Base-by-base conservation (phyloP, 1,140 invertebrate species). In the Drosophila navojoa region DNA sequence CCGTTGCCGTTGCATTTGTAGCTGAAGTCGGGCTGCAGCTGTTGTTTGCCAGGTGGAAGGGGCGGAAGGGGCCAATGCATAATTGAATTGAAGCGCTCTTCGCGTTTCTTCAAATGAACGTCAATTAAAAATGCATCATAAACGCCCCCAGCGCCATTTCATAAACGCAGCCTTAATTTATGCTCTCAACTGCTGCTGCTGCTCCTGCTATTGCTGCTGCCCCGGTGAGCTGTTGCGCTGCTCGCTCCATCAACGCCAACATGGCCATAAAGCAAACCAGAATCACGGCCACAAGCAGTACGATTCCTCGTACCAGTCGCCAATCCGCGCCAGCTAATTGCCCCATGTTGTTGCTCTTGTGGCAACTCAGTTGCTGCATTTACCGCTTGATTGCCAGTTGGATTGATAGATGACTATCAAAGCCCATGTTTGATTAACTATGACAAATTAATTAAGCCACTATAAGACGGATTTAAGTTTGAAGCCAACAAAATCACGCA, bases 101-200 rank as follows among this genome's bases (percentile, higher is more conserved):
- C 73, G 81, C 84, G 58, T 87, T 87, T 89, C 82, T 89, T 80
- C 84, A 89, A 89, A 89, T 90, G 80, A 84, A 84, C 80, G 85
- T 77, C 84, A 89, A 89, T 89, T 89, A 89, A 89, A 89, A 89
- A 84, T 89, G 84, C 84, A 89, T 90, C 77, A 80, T 90, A 89
- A 84, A 78, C 85, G 80, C 84, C 84, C 85, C 71, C 84, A 78
- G 80, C 77, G 79, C 77, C 84, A 90, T 89, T 84, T 87, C 84
- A 80, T 89, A 87, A 89, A 84, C 68, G 85, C 52, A 66, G 80
- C 52, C 74, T 67, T 77, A 89, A 87, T 87, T 82, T 89, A 87
- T 87, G 75, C 82, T 68, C 61, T 63, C 81, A 53, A 63, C 75
- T 67, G 58, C 15, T 42, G 45, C 38, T 27, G 58, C 15, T 29